These are phyloP conservation scores for Ia io DNA, from an alignment of 2,113 vertebrate genomes.

Conservation along the genomic window DNA sequence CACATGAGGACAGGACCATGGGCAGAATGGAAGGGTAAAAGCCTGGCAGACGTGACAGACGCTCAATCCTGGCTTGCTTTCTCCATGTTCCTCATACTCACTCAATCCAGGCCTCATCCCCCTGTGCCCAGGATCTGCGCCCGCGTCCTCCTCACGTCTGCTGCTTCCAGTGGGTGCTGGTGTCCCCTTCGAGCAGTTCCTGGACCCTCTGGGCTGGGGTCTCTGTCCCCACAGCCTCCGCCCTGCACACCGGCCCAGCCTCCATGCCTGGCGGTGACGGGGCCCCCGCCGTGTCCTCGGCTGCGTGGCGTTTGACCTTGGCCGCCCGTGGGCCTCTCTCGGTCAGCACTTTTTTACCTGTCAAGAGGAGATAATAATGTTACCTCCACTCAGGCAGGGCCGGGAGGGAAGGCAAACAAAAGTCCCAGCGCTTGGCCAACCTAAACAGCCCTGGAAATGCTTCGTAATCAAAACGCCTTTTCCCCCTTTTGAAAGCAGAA, in stretches of 20 bases:
- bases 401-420: slow-evolving; percentile 26
- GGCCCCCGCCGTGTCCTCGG: not conserved
- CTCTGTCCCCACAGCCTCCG: too few species aligned
- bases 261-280: accelerated
- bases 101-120: not conserved
- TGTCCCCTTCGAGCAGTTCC: not conserved
- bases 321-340: not conserved
- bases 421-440: slow-evolving; percentile 29
- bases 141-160: not conserved
- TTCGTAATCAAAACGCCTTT: slow-evolving; percentile 59
- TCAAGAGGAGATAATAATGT: slow-evolving; percentile 29
- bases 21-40: not conserved
- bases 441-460: slow-evolving; percentile 48
- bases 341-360: slow-evolving; percentile 57
- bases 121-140: too few species aligned
- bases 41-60: not conserved
- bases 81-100: not conserved
- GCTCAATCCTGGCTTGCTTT: not conserved
- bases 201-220: not conserved
- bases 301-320: slow-evolving; percentile 29
- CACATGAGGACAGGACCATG: not conserved
- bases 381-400: not conserved
- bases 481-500: slow-evolving; percentile 35
- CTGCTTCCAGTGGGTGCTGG: accelerated
- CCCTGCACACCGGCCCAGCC: accelerated